Evolutionary conservation across 2,797 vertebrate genomes (phyloP), one percentile per base, ranked within the genome.

Genomic region (Perodicticus potto): DNA sequence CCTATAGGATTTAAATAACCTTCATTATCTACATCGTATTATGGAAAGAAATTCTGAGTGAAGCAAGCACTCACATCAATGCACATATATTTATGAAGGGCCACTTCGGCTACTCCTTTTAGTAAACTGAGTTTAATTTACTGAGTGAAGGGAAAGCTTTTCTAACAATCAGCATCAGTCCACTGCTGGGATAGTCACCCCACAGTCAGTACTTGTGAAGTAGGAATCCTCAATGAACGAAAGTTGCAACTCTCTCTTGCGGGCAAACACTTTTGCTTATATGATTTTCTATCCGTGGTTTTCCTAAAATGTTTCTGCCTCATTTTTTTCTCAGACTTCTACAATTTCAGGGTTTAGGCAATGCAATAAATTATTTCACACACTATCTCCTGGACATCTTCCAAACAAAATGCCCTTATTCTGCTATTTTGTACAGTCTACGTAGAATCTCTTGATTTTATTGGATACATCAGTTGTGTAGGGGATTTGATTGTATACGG

Each of bases 371-470:
- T 95, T 78, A 95, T 89, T 78, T 69, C 37, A 57, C 90, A 27
- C 16, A 59, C 8, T 84, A 6, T 89, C 29, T 77, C 34, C 53
- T 96, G 83, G 88, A 92, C 16, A 86, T 92, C 55, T 83, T 95
- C 86, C 88, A 86, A 91, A 61, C n/a, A 91, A 92, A 96, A 65
- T 91, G 25, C n/a, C 81, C 65, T 91, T 22, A 77, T 95, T 77
- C 53, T 23, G 63, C 65, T 97, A 49, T 93, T 96, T 96, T 87
- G 76, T 89, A 86, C 85, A 83, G 61, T 67, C 78, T 91, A 27
- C 76, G 67, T 95, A 94, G 57, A 57, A 87, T 78, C 83, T 91
- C 49, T 34, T 87, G 89, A 93, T 96, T 97, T 97, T 97, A 96
- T 95, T 93, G 81, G 72, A n/a, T 94, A 49, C 37, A 86, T 94